Conservation (phyloP, 2,888 invertebrate species). For the Bombylius major region DNA sequence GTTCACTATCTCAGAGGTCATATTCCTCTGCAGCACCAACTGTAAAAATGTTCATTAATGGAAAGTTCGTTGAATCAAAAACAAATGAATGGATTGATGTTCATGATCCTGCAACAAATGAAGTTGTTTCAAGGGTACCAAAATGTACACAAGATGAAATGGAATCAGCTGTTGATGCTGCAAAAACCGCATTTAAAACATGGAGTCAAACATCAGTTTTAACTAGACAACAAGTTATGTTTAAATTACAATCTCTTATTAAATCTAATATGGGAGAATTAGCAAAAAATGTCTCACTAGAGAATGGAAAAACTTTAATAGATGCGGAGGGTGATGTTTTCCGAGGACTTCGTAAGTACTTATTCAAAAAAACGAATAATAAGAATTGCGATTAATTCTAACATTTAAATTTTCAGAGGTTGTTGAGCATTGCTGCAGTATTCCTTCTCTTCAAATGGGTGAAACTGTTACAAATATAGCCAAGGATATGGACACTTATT, state of each 20-base stretch:
- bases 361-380: too few species aligned
- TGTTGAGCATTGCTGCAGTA: constrained; percentile 92
- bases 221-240: constrained; percentile 86
- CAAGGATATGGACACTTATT: constrained; percentile 93
- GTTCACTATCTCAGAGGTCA: constrained; percentile 26
- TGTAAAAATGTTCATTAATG: constrained; percentile 92
- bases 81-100: constrained; percentile 89
- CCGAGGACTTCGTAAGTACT: constrained; percentile 88
- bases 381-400: background rate
- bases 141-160: constrained; percentile 81
- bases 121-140: constrained; percentile 73
- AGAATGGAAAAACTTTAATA: constrained; percentile 93
- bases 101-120: constrained; percentile 88
- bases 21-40: constrained; percentile 52
- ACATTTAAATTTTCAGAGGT: constrained; percentile 52
- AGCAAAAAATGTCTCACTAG: constrained; percentile 82
- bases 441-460: constrained; percentile 83
- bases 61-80: constrained; percentile 86
- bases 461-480: constrained; percentile 72
- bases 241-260: constrained; percentile 73
- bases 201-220: constrained; percentile 90
- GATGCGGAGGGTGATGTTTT: constrained; percentile 98
- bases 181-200: constrained; percentile 61
- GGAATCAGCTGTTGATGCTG: constrained; percentile 74
- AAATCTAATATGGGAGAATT: constrained; percentile 78